Percentiles rank a stretch among this genome's conserved stretches.
Conservation (phyloP, 2,888 invertebrate species). For the Siphonodentalium dalli region DNA sequence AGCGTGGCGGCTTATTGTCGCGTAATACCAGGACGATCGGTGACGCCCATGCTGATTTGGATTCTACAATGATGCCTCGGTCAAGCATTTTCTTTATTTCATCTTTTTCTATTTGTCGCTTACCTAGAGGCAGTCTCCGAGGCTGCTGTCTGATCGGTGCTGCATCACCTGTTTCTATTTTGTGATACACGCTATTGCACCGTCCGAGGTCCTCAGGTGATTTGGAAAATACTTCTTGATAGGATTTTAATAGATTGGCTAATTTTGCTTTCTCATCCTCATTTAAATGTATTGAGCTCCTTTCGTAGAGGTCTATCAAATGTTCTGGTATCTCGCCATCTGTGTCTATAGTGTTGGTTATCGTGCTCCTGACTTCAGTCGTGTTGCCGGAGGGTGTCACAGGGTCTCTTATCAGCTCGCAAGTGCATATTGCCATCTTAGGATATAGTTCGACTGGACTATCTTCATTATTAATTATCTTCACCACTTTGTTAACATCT, state of each 20-base stretch:
- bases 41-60: slow-evolving; percentile 26
- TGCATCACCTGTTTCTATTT: slow-evolving; percentile 22
- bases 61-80: slow-evolving; percentile 25
- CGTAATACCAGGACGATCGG: slow-evolving; percentile 27
- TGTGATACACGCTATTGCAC: slow-evolving; percentile 14
- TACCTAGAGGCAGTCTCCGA: slow-evolving; percentile 14
- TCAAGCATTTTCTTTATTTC: slow-evolving; percentile 25
- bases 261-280: slow-evolving; percentile 2
- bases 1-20: slow-evolving; percentile 20
- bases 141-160: slow-evolving; percentile 15
- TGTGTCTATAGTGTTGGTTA: too few relatives aligned
- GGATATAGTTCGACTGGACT: too few relatives aligned
- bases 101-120: slow-evolving; percentile 13
- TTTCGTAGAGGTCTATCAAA: slow-evolving; percentile 6
- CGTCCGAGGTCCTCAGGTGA: slow-evolving; percentile 18
- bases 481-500: too few relatives aligned
- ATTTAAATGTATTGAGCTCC: slow-evolving; percentile 5
- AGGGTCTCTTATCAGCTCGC: too few relatives aligned
- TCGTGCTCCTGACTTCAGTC: too few relatives aligned
- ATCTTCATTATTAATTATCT: too few relatives aligned
- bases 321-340: slow-evolving; percentile 8
- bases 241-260: slow-evolving; percentile 7
- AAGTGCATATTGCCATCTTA: too few relatives aligned
- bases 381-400: too few relatives aligned
- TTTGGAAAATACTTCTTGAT: slow-evolving; percentile 22